A percentile compares a stretch with the other conserved stretches of the same genome.
phyloP scores from a whole-genome alignment of 2,113 vertebrate species.

The Aleadryas rufinucha region DNA sequence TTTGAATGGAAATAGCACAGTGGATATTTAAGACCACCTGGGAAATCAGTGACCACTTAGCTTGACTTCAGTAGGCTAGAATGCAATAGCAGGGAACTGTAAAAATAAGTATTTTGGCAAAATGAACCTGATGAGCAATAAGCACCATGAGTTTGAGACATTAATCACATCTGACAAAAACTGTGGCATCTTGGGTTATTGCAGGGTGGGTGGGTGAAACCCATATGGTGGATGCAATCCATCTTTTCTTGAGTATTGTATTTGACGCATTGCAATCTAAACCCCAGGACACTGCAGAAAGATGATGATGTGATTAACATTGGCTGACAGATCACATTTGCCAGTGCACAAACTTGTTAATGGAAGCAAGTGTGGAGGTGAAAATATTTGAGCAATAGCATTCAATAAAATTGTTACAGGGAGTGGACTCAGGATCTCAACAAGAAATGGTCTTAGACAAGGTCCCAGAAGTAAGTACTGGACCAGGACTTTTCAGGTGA shows the following conservation, averaged over 20 bases:
- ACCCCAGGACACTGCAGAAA: background rate
- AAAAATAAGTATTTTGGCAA: background rate
- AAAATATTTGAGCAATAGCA: background rate
- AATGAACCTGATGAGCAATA: background rate
- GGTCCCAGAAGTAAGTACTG: background rate
- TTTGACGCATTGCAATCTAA: background rate
- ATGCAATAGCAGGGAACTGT: background rate
- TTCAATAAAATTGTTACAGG: background rate
- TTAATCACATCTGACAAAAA: conserved; percentile 21
- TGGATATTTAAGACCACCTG: background rate
- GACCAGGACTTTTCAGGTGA: background rate
- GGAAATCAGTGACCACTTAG: conserved; percentile 19
- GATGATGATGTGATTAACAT: background rate
- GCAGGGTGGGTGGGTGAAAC: background rate
- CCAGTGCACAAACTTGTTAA: background rate
- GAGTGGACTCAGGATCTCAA: background rate
- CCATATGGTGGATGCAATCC: background rate
- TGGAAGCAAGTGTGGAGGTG: background rate
- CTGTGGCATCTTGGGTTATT: background rate
- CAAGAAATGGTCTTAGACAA: background rate
- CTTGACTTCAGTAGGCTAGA: conserved; percentile 5
- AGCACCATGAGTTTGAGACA: background rate
- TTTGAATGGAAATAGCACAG: background rate
- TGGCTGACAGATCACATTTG: background rate
- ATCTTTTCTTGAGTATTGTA: background rate